phyloP scores from a whole-genome alignment of 2,113 vertebrate genomes.

The Pomatorhinus ruficollis region DNA sequence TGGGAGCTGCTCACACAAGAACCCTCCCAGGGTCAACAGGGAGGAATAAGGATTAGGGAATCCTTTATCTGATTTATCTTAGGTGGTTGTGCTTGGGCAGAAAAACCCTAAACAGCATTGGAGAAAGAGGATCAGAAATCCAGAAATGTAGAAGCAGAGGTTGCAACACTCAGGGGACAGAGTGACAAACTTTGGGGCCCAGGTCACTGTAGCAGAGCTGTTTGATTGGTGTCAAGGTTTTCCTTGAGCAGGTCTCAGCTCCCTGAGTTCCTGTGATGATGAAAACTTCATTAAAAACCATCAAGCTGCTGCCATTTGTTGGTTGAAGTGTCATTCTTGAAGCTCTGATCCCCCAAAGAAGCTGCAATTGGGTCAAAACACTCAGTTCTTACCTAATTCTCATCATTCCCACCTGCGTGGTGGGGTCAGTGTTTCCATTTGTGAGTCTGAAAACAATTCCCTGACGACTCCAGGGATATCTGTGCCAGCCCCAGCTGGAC shows the following conservation, averaged over 20 bases:
- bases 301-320: neutral
- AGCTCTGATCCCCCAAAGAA: neutral
- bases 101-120: neutral
- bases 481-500: neutral
- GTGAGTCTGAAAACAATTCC: neutral
- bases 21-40: neutral
- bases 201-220: neutral
- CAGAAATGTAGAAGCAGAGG: neutral
- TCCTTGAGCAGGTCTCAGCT: neutral
- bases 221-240: neutral
- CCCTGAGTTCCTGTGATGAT: neutral
- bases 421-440: neutral
- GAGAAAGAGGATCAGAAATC: neutral
- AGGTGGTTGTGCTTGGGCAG: neutral
- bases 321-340: neutral
- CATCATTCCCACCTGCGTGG: neutral
- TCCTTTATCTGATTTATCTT: neutral
- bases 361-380: accelerated
- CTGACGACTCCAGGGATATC: accelerated
- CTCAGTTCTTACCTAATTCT: accelerated
- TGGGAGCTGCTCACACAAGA: neutral
- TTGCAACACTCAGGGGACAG: neutral
- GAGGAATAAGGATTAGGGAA: neutral
- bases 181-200: neutral
- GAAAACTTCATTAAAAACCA: neutral